Conservation (phyloP, 2,113 vertebrate species). For the Paracanthobrama guichenoti region DNA sequence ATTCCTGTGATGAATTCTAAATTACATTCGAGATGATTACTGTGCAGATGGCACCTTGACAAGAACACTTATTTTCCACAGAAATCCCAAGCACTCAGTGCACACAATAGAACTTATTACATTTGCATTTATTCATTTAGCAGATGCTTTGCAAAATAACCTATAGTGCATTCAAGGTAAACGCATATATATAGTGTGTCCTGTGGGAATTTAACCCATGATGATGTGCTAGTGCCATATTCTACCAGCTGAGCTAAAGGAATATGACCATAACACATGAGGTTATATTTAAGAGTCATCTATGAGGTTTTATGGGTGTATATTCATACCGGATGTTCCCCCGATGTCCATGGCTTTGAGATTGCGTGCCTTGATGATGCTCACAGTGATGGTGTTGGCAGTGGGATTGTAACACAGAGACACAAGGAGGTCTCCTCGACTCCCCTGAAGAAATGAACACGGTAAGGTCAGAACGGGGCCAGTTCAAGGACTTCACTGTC, state of each 20-base stretch:
- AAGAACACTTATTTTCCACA: background rate
- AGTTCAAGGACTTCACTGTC: background rate
- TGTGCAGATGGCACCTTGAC: background rate
- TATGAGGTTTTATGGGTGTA: background rate
- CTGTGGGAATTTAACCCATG: background rate
- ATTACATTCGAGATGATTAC: background rate
- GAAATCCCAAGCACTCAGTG: background rate
- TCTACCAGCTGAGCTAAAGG: background rate
- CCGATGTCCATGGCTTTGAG: conserved; percentile 99
- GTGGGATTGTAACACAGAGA: conserved; percentile 98
- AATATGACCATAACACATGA: background rate
- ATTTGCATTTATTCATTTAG: conserved; percentile 6
- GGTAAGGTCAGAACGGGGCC: background rate
- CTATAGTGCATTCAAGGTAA: background rate
- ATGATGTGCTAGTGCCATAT: background rate
- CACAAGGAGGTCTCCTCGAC: conserved; percentile 94
- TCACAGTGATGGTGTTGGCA: conserved; percentile 97
- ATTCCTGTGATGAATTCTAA: background rate
- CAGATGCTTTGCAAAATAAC: background rate
- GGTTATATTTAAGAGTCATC: background rate
- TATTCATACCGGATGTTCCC: conserved; percentile 90
- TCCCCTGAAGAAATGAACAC: conserved; percentile 79
- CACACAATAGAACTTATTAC: background rate
- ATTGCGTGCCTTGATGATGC: conserved; percentile 98
- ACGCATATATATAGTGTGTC: background rate